Base-by-base conservation (phyloP, 2,113 vertebrate genomes). In the Phylloscopus trochiloides region DNA sequence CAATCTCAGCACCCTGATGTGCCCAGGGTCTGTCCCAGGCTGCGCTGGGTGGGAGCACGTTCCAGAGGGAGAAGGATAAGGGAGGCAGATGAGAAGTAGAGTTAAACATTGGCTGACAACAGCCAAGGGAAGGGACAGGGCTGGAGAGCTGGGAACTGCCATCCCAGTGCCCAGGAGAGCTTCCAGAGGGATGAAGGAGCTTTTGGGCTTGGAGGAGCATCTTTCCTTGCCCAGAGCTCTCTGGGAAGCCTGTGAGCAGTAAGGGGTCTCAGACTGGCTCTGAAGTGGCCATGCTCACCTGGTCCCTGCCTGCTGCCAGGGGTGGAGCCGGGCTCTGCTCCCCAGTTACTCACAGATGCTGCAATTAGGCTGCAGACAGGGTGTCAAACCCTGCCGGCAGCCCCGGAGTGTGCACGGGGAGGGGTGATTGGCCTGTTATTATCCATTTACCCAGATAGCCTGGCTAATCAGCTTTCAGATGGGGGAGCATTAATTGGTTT, bases 401-500 rank as follows among this genome's bases (percentile, higher is more conserved):
- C 94, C 86, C 57, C 6, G 9, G 84, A 9, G 47, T 3, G 55
- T 10, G 13, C 11, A 1, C 1, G 1, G 58, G 87, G 80, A 57
- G 87, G 86, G 67, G 85, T 94, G 96, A 92, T 96, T 96, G 97
- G 94, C 76, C 96, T 92, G 88, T 91, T 97, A 73, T 97, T 96
- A 96, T 96, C 96, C 97, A 79, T 95, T 97, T 97, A 94, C 85
- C 74, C 94, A 95, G 93, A 85, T 96, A 97, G 97, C 96, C 95
- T 0, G 1, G 95, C 94, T 97, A 96, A 97, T 98, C 96, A 96
- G 92, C 95, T 96, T 98, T 98, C 95, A 88, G 95, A 97, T 95
- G 96, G 96, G 96, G 75, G 76, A 96, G 96, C 95, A 97, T 96
- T 97, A 97, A 98, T 97, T 96, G 97, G 84, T 94, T 97, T 94